A percentile compares a stretch with the other conserved stretches of the same genome.
phyloP scores from a whole-genome alignment of 2,797 vertebrate species.

The Hyperoplus lanceolatus region DNA sequence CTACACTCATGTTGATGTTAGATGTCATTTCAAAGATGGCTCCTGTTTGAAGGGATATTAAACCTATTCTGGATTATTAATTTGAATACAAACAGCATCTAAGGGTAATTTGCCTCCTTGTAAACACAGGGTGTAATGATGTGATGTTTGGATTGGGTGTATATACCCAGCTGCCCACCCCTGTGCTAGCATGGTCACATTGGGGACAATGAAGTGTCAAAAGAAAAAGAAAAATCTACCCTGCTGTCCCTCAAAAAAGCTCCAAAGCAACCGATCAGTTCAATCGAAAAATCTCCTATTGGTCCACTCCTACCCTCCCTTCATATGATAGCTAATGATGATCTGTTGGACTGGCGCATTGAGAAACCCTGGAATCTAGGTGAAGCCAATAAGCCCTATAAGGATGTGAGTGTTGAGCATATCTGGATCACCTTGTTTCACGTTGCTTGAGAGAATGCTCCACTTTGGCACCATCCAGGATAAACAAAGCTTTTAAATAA shows the following conservation, averaged over 20 bases:
- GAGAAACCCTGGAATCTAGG: slow-evolving; percentile 68
- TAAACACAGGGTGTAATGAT: slow-evolving; percentile 67
- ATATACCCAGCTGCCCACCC: slow-evolving; percentile 14
- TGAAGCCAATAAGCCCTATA: slow-evolving; percentile 45
- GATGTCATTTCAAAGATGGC: slow-evolving; percentile 29
- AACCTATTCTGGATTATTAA: slow-evolving; percentile 13
- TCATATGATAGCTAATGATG: slow-evolving; percentile 20
- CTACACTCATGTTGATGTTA: slow-evolving; percentile 7
- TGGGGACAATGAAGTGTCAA: slow-evolving; percentile 49
- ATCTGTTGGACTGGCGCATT: slow-evolving; percentile 44
- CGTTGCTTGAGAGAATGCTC: slow-evolving; percentile 79
- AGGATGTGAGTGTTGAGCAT: slow-evolving; percentile 44
- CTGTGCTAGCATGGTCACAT: slow-evolving; percentile 28
- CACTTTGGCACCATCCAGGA: slow-evolving; percentile 94
- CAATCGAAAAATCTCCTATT: slow-evolving; percentile 61
- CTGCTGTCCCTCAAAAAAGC: slow-evolving; percentile 18
- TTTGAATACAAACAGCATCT: slow-evolving; percentile 58
- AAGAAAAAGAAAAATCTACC: background rate
- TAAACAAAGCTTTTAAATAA: slow-evolving; percentile 90
- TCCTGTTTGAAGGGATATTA: slow-evolving; percentile 17
- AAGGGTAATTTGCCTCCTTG: slow-evolving; percentile 47
- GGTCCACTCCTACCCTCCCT: slow-evolving; percentile 72
- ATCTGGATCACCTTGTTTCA: slow-evolving; percentile 56
- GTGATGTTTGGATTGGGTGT: slow-evolving; percentile 34
- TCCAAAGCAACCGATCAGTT: slow-evolving; percentile 51